These are phyloP conservation scores for Eonycteris spelaea DNA, from an alignment of 2,113 vertebrate genomes.

Conservation along the genomic window DNA sequence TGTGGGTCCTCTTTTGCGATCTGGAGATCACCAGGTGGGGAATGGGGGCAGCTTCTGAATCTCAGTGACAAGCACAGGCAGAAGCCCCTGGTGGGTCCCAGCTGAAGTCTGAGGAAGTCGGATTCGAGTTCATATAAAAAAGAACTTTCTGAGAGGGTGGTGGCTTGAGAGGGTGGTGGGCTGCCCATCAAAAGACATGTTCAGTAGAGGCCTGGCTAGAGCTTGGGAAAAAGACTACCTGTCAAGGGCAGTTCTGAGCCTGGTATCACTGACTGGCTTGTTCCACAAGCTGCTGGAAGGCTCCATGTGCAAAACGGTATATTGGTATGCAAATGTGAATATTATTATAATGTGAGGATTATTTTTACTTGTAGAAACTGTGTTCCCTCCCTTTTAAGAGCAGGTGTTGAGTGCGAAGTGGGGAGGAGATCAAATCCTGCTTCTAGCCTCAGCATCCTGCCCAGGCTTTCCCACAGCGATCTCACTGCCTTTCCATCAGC, in stretches of 20 bases:
- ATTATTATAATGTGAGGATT: neutral
- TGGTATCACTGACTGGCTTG: accelerated
- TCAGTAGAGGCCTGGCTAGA: neutral
- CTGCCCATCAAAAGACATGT: neutral
- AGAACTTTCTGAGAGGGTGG: neutral
- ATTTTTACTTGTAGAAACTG: neutral
- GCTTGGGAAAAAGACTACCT: neutral
- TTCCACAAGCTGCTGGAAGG: neutral
- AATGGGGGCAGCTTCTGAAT: neutral
- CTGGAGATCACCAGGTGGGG: accelerated
- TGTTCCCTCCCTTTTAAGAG: neutral
- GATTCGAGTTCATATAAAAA: neutral
- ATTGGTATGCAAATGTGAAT: too few relatives aligned
- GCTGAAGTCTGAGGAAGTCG: neutral
- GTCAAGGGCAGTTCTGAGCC: too few relatives aligned
- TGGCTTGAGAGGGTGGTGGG: too few relatives aligned
- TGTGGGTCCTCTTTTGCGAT: neutral
- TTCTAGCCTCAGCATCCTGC: neutral
- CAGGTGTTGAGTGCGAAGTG: neutral
- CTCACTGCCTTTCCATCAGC: neutral
- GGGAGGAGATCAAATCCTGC: neutral
- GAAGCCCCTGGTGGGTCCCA: neutral
- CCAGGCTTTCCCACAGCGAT: neutral
- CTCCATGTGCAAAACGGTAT: neutral
- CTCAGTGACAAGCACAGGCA: neutral